Base-by-base conservation (phyloP, 2,888 invertebrate genomes). In the Ligdia adustata region DNA sequence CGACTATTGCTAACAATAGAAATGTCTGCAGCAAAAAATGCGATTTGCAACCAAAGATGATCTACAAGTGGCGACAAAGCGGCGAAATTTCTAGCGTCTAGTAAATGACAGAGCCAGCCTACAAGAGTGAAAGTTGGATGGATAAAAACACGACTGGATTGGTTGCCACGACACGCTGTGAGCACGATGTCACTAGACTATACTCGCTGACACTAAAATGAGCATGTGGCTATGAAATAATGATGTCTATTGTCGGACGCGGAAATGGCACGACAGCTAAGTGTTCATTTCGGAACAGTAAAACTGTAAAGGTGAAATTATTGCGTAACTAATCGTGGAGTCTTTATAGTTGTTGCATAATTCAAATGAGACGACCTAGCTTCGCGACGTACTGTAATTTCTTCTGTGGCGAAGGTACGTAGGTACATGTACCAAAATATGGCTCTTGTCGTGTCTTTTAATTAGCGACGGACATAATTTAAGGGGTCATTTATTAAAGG, bases 81-180 rank as follows among this genome's bases (percentile, higher is more conserved):
- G 62, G 63, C 51, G 60, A 72, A 72, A 72, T 71, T 78, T 79
- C 75, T 75, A 72, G 55, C 35, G 50, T 40, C 55, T 52, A 37
- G 64, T 60, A 66, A 68, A 69, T 64, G 62, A 64, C 56, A 65
- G 54, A 56, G 64, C 44, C 48, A 59, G 57, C 63, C 57, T 66
- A 62, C 61, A 55, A 60, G 49, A 70, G 74, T 71, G 74, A 74
- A 74, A 74, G 74, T 72, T 55, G 57, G 57, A 51, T 66, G 63
- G 60, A 69, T 70, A 73, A 69, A 73, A 72, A 70, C 72, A 64
- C 58, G 62, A 63, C 60, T 62, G 51, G 28, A 14, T 35, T 27
- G 29, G 46, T 34, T 20, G 41, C 28, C 15, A 24, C 37, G 37
- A 15, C 28, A 9, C 31, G 49, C 42, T 39, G 55, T 55, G 51